Evolutionary conservation across 2,888 invertebrate species (phyloP), one percentile per base, ranked within the genome.

Genomic region (Drosophila phalerata): DNA sequence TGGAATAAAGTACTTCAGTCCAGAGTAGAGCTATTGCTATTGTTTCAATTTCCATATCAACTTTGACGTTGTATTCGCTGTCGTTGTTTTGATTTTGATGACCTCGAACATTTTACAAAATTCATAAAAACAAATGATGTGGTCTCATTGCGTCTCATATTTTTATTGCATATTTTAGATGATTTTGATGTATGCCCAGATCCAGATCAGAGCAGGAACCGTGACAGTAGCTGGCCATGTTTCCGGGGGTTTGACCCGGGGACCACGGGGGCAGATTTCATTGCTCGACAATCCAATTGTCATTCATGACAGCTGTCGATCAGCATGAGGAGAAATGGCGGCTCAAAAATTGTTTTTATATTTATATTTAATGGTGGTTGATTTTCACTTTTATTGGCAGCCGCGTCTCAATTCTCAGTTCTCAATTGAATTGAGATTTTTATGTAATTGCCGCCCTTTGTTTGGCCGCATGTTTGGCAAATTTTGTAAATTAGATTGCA

Each of bases 271-370:
- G 32, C 40, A 51, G 49, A 51, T 17, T 51, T 47, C 56, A 53
- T 40, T 53, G 64, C 64, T 40, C 48, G 52, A 63, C 88, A 84
- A 89, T 87, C 80, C 77, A 88, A 90, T 85, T 88, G 89, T 86
- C 85, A 87, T 87, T 82, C 81, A 78, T 90, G 90, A 86, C 90
- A 91, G 90, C 91, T 91, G 91, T 91, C 91, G 90, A 91, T 91
- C 91, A 87, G 73, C 67, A 42, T 57, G 57, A 52, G 48, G 15
- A 30, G 81, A 81, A 88, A 88, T 89, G 89, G 88, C 89, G 89
- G 85, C 75, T 77, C 45, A 25, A 48, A 57, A 57, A 74, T 67
- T 68, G 45, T 60, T 57, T 58, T 66, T 56, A 17, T 53, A 58
- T 51, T 60, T 52, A 11, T 61, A 49, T 74, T 66, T 76, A 52